Percentiles rank a stretch among this genome's conserved stretches.
Evolutionary conservation across 2,888 invertebrate species (phyloP).

Genomic region (Rhogogaster chlorosoma): DNA sequence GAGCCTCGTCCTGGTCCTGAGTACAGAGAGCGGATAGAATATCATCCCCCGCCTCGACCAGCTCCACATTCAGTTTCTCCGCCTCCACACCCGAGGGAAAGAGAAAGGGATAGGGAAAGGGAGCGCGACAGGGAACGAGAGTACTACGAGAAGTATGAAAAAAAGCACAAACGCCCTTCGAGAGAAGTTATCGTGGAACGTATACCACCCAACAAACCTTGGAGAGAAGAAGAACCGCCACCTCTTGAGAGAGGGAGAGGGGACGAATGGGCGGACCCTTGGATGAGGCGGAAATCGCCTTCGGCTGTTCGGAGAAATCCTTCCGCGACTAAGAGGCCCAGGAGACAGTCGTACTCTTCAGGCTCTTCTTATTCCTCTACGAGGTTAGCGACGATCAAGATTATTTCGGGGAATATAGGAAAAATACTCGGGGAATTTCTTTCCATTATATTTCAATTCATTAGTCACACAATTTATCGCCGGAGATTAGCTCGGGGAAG

Average conservation of each 20-base stretch:
- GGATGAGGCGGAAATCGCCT: constrained; percentile 90
- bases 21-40: constrained; percentile 74
- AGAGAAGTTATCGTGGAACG: constrained; percentile 90
- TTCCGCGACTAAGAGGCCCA: constrained; percentile 60
- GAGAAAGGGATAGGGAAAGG: constrained; percentile 69
- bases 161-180: constrained; percentile 80
- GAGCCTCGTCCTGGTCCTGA: constrained; percentile 71
- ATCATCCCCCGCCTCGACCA: constrained; percentile 70
- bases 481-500: constrained; percentile 39
- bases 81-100: constrained; percentile 72
- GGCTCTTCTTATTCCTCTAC: constrained; percentile 85
- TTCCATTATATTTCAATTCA: background rate
- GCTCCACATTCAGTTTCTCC: constrained; percentile 74
- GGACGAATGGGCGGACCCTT: constrained; percentile 98
- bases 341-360: constrained; percentile 85
- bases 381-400: constrained; percentile 75
- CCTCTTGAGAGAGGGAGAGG: constrained; percentile 79
- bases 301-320: constrained; percentile 69
- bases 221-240: constrained; percentile 75
- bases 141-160: constrained; percentile 74
- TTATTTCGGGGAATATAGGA: background rate
- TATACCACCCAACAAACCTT: constrained; percentile 77
- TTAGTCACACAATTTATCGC: background rate
- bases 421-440: background rate
- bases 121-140: constrained; percentile 73